These are phyloP conservation scores for Abscondita cerata DNA, from an alignment of 2,888 invertebrate species.

Conservation along the genomic window DNA sequence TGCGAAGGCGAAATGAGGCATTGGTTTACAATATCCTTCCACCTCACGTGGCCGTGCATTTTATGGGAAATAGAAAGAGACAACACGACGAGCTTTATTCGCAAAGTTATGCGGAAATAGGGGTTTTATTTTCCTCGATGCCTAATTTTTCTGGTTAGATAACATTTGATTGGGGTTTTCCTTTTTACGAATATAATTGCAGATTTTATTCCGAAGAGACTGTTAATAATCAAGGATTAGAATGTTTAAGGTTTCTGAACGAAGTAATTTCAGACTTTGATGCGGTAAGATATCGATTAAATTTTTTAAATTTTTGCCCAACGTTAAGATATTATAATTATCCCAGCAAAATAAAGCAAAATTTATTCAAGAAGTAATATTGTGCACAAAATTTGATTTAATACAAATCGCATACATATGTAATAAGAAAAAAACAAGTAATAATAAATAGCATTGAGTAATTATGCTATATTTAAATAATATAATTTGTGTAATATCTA, in stretches of 20 bases:
- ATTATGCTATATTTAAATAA: no score
- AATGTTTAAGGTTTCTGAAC: constrained; percentile 90
- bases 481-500: no score
- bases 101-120: constrained; percentile 92
- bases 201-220: constrained; percentile 95
- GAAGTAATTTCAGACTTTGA: constrained; percentile 97
- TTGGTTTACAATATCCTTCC: constrained; percentile 89
- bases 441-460: no score
- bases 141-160: constrained; percentile 90
- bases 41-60: constrained; percentile 92
- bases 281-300: constrained; percentile 70
- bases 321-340: no score
- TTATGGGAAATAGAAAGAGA: constrained; percentile 83
- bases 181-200: constrained; percentile 52
- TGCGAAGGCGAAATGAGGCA: constrained; percentile 88
- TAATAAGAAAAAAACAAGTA: no score
- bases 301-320: no score
- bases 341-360: no score
- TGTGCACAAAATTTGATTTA: no score
- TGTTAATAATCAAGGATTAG: constrained; percentile 93
- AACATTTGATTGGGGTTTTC: constrained; percentile 2
- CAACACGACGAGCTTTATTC: constrained; percentile 92
- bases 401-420: no score
- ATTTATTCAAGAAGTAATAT: no score
- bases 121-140: constrained; percentile 94